Base-by-base conservation (phyloP, 2,113 vertebrate species). In the Dipodomys spectabilis region DNA sequence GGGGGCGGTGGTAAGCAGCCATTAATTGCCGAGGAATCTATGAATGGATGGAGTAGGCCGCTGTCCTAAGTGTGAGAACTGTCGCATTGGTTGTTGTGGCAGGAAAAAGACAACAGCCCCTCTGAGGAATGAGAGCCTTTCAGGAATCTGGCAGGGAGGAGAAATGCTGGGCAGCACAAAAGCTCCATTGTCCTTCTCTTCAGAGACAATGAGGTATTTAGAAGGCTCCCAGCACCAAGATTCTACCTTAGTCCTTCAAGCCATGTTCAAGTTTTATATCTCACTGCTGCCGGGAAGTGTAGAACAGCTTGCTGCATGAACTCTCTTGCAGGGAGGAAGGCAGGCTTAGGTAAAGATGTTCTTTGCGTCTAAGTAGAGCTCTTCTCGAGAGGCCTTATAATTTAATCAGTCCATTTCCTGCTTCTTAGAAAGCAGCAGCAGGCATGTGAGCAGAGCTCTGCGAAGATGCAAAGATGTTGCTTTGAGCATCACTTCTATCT, bases 21-120 rank as follows among this genome's bases (percentile, higher is more conserved):
- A 98, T 98, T 97, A 97, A 97, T 98, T 97, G 98, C 97, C 25
- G 96, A 98, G 96, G 98, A 97, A 98, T 98, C 98, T 98, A 96
- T 98, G 98, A 99, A 98, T 98, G 98, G 97, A 97, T 97, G 62
- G 83, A 98, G 98, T 97, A 97, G 98, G 98, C 98, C 98, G 98
- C 97, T 86, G 83, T 94, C 97, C 83, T 92, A 95, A 27, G 97
- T 98, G 98, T 97, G 98, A 98, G 98, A 98, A 98, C 78, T 97
- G 98, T 98, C 86, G 74, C 44, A 75, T 95, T 97, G 97, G 91
- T 57, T 97, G 98, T 97, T 98, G 98, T 98, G 97, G 98, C 96
- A 98, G 96, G 98, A 97, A 98, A 98, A 98, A 98, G 97, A 98
- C 98, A 98, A 97, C 98, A 98, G 97, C 95, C 88, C 97, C 95